These are phyloP conservation scores for Caretta caretta DNA, from an alignment of 2,113 vertebrate genomes.

Conservation along the genomic window DNA sequence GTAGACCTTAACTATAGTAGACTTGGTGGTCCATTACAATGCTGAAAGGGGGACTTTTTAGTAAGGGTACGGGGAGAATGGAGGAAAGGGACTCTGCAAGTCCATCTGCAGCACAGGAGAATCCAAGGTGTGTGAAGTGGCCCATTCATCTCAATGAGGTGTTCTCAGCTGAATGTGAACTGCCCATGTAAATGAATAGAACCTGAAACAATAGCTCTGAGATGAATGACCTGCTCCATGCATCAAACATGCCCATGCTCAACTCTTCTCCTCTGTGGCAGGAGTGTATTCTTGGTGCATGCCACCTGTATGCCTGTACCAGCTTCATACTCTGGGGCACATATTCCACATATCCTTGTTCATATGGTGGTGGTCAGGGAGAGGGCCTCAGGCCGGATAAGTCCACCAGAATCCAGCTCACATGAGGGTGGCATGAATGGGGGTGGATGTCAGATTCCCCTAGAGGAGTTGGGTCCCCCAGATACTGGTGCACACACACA, in stretches of 20 bases:
- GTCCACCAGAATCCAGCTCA: neutral
- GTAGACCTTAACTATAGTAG: neutral
- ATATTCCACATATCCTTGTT: neutral
- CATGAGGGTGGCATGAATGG: neutral
- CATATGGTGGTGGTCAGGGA: neutral
- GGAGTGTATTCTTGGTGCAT: neutral
- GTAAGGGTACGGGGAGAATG: neutral
- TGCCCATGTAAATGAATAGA: neutral
- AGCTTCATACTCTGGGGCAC: neutral
- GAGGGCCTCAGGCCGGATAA: neutral
- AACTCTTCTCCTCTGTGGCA: neutral
- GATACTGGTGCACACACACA: neutral
- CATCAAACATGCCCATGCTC: neutral
- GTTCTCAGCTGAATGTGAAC: neutral
- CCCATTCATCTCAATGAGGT: neutral
- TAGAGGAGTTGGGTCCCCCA: neutral
- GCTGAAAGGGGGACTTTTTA: neutral
- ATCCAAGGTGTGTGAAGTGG: neutral
- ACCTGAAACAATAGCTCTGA: neutral
- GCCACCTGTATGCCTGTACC: neutral
- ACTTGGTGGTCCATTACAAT: neutral
- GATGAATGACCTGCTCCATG: neutral
- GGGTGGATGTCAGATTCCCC: neutral
- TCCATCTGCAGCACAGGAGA: neutral
- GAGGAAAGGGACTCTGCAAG: neutral